phyloP scores from a whole-genome alignment of 37 sponge, comb jelly and placozoan species.

The Tethya wilhelma region DNA sequence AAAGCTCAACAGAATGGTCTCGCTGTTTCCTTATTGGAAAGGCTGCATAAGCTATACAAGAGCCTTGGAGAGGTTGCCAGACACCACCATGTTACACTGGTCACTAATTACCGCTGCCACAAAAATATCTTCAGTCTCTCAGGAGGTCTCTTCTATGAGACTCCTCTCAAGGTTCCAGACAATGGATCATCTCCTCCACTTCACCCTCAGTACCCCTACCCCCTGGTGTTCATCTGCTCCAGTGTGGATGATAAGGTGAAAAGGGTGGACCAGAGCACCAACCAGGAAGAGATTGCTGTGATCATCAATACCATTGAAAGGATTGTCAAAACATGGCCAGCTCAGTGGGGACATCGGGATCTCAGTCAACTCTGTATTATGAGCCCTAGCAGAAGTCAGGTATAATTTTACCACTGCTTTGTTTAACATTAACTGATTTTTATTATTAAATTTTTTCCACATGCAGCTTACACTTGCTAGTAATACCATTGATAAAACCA shows the following conservation, averaged over 20 bases:
- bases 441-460: too few species aligned
- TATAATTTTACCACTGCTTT: too few species aligned
- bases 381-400: slow-evolving; percentile 32
- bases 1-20: slow-evolving; percentile 49
- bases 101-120: slow-evolving; percentile 73
- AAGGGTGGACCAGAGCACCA: not conserved
- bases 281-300: slow-evolving; percentile 20
- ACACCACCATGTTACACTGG: slow-evolving; percentile 17
- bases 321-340: slow-evolving; percentile 54
- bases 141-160: slow-evolving; percentile 50
- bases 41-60: slow-evolving; percentile 38
- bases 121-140: slow-evolving; percentile 39
- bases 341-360: slow-evolving; percentile 10
- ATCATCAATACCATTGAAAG: not conserved
- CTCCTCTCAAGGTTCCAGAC: slow-evolving; percentile 8
- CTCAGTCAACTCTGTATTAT: slow-evolving; percentile 27
- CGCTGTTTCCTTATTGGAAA: slow-evolving; percentile 40
- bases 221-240: slow-evolving; percentile 65
- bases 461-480: too few species aligned
- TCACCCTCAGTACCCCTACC: slow-evolving; percentile 38
- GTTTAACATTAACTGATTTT: too few species aligned
- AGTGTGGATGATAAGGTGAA: slow-evolving; percentile 11
- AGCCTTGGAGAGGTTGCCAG: not conserved
- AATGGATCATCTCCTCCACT: not conserved
- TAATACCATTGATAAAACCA: too few species aligned